Evolutionary conservation across 1,140 invertebrate species (phyloP), one percentile per base, ranked within the genome.

Genomic region (Pachypsylla venusta): DNA sequence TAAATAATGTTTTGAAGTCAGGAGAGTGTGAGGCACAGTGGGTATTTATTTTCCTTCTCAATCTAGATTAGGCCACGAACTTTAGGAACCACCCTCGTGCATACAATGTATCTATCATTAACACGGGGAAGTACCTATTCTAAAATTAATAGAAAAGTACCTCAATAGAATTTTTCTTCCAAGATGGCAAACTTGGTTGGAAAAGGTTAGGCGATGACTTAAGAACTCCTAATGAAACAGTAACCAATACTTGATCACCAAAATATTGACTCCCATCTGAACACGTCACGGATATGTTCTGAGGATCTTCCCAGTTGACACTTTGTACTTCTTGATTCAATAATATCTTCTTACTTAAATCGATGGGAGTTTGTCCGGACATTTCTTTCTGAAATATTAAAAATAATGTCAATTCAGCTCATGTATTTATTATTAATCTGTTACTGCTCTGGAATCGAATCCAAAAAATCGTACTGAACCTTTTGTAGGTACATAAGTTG

Each of bases 171-270:
- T 27, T 16, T n/a, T 5, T 30, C 20, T 56, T 56, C 16, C 14
- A 25, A 7, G 20, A 27, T 30, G 55, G 55, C n/a, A 56, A 28
- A 3, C 22, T 19, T 2, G 55, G 55, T 16, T 13, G 19, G 27
- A 56, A 56, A 7, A 56, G 14, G 7, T 16, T 28, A 10, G 61
- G 63, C 28, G 70, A 74, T 54, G 80, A 75, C 69, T 85, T 84
- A 1, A 87, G 66, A 10, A 85, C 82, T 7, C 81, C 84, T 30
- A 87, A 60, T 0, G 83, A 81, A 0, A 80, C 70, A 1, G 84
- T 85, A 10, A 82, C 73, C 53, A 87, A 81, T 0, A 83, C 78
- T 69, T 81, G 79, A 65, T 82, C 79, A 4, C 81, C 78, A 1
- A 68, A 65, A 61, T 78, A 78, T 1, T 70, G 54, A 55, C 76